Base-by-base conservation (phyloP, 1,140 invertebrate genomes). In the Drosophila kikkawai region DNA sequence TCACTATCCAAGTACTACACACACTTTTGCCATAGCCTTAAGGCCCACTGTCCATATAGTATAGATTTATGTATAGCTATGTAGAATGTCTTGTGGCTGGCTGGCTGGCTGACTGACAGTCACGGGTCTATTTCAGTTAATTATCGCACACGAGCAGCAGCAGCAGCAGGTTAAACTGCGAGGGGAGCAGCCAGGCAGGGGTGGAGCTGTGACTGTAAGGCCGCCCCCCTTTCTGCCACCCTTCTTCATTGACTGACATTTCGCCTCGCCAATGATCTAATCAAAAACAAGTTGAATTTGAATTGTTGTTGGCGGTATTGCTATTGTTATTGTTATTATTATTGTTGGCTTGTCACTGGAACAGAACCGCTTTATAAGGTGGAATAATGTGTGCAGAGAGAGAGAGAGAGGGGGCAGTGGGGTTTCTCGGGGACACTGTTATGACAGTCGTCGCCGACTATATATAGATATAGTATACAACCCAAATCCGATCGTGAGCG, bases 61-160 rank as follows among this genome's bases (percentile, higher is more conserved):
- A 48, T 74, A 53, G 45, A 71, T 60, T 60, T 75, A 47, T 61
- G 63, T 51, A 67, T 80, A 61, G 59, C 58, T 37, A 37, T 80
- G 56, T 80, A 59, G 36, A 57, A 55, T 61, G 67, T 79, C 61
- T 71, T 79, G 50, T 56, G 50, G 59, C 67, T 59, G 55, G n/a
- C 75, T 65, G 19, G 19, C 19, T 19, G 73, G 51, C 71, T 69
- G 75, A 64, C 65, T 87, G 75, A 39, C 80, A 88, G 84, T 87
- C 83, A 87, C 84, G 83, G 84, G 84, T 87, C 80, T 87, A 83
- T 87, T 87, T 88, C 84, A 87, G 84, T 87, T 87, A 87, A 87
- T 88, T 87, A 87, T 88, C 83, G 84, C 83, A 64, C 68, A 50
- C 84, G 53, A 75, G 68, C 80, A 64, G 69, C 26, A 29, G 26